Conservation (phyloP, 2,113 vertebrate species). For the Megatriorchis doriae region DNA sequence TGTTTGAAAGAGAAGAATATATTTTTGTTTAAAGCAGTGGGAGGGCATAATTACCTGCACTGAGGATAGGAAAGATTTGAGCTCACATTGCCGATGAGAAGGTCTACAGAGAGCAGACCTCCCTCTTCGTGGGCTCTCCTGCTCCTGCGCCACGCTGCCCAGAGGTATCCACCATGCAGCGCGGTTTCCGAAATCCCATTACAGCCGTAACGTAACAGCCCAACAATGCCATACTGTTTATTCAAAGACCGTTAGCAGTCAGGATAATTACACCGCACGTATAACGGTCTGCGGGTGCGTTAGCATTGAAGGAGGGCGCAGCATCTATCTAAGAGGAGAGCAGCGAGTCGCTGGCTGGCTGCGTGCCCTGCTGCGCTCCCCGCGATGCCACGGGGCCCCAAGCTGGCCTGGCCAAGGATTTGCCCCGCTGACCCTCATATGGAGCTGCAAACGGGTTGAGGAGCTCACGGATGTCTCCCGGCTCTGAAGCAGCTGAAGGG, state of each 20-base stretch:
- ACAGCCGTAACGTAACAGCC: fast-evolving
- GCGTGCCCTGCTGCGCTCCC: background rate
- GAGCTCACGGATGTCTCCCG: background rate
- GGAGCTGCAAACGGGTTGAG: background rate
- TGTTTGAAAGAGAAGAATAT: slow-evolving; percentile 54
- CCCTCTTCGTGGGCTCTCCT: background rate
- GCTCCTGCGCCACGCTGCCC: background rate
- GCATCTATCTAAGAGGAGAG: background rate
- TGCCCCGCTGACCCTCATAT: background rate
- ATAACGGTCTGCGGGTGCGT: fast-evolving
- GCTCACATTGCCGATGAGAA: background rate
- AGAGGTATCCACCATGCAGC: background rate
- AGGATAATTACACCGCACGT: fast-evolving
- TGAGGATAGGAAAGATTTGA: slow-evolving; percentile 6
- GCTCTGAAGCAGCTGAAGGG: background rate
- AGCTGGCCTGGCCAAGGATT: background rate
- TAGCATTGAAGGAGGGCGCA: fast-evolving
- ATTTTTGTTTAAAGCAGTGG: slow-evolving; percentile 64
- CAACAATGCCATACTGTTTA: fast-evolving
- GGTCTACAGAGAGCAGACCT: background rate
- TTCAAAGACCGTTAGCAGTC: background rate
- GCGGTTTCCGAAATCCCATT: background rate
- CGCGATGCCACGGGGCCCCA: fast-evolving
- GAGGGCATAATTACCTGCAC: slow-evolving; percentile 56
- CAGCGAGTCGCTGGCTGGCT: fast-evolving